Base-by-base conservation (phyloP, 2,113 vertebrate genomes). In the Eclectus roratus region DNA sequence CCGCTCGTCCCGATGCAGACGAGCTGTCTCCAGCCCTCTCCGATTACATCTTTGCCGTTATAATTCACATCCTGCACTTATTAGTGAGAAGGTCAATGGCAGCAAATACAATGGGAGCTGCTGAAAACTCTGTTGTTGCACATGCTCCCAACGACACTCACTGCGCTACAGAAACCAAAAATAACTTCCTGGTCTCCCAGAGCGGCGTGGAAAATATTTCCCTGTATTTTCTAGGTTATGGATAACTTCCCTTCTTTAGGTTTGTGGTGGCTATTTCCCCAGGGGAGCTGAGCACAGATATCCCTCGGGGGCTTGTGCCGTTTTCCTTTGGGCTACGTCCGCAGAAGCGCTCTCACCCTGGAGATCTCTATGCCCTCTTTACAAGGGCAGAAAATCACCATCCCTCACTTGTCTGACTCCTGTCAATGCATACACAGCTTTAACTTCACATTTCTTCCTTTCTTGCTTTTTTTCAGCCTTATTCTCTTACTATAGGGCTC, bases 61-160 rank as follows among this genome's bases (percentile, higher is more conserved):
- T 73, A 96, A 95, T 96, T 89, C 96, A 96, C 92, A 96, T 96
- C 95, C 95, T 96, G 95, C 91, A 53, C 78, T 90, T 96, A 94
- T 89, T 91, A 95, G 58, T 1, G 63, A 96, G 95, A 95, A 94
- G 88, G 92, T 95, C 93, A 92, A 91, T 91, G 53, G 93, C 49
- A 94, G 86, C 80, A 95, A 93, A 92, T 95, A 96, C 96, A 97
- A 96, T 96, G 86, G 73, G 90, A 96, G 83, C 80, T 28, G 69
- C 92, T 96, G 88, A 97, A 94, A 96, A 89, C 61, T 81, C 77
- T 91, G 88, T 91, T 95, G 93, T 91, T 94, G 83, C 88, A 92
- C 69, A 89, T 89, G 91, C 61, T 95, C 92, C 86, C 28, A 2
- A 47, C 7, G 14, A 93, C 83, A 87, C 93, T 95, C 70, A 9